Evolutionary conservation across 2,113 vertebrate species (phyloP).

Genomic region (Cavia aperea): DNA sequence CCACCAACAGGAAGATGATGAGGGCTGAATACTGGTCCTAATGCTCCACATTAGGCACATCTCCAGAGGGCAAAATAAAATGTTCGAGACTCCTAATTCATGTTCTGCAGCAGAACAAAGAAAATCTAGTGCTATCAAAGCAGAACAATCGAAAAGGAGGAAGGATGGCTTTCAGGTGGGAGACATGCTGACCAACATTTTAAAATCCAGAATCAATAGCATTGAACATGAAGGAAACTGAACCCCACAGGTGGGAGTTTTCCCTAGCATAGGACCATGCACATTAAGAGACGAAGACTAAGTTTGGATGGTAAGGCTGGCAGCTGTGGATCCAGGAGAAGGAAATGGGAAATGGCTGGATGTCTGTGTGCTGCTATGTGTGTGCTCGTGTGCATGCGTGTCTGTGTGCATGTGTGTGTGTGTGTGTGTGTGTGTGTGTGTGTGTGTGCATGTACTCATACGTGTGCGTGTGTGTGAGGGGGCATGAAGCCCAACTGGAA

Average conservation of each 20-base stretch:
- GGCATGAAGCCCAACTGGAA: not conserved
- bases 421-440: too few species aligned
- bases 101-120: not conserved
- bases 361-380: rapidly evolving
- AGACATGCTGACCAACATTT: too few species aligned
- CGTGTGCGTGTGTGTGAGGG: too few species aligned
- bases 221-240: too few species aligned
- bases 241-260: too few species aligned
- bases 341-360: not conserved
- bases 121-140: too few species aligned
- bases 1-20: rapidly evolving
- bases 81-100: not conserved
- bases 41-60: too few species aligned
- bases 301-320: rapidly evolving
- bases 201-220: too few species aligned
- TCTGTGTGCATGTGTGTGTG: rapidly evolving
- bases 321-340: rapidly evolving
- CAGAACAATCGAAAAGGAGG: not conserved
- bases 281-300: not conserved
- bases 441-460: too few species aligned
- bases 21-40: not conserved
- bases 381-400: not conserved
- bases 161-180: not conserved
- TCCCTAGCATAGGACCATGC: too few species aligned
- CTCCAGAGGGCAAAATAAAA: rapidly evolving